Evolutionary conservation across 1,140 invertebrate genomes (phyloP).

Genomic region (Bombus haemorrhoidalis): DNA sequence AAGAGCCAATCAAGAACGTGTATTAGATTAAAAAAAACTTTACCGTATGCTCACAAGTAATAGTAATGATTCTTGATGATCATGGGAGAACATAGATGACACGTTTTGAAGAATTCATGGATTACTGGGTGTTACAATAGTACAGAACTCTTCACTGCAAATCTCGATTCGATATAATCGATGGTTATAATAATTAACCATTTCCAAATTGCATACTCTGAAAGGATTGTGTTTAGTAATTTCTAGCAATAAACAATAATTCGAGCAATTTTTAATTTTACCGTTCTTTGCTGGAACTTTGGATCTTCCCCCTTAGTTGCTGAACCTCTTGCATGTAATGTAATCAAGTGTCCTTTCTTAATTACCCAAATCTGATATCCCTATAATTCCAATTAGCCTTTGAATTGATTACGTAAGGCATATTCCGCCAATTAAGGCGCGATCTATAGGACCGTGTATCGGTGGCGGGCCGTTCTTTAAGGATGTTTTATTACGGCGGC

Average conservation of each 20-base stretch:
- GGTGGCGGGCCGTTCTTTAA: slow-evolving; percentile 12
- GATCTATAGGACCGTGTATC: slow-evolving; percentile 9
- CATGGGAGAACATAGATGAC: not conserved
- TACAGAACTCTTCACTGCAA: not conserved
- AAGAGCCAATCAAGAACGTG: no score
- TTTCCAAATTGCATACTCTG: not conserved
- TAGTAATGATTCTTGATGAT: no score
- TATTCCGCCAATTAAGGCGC: slow-evolving; percentile 53
- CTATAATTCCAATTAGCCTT: slow-evolving; percentile 68
- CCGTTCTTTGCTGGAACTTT: not conserved
- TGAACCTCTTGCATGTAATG: slow-evolving; percentile 45
- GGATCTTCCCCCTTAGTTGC: slow-evolving; percentile 52
- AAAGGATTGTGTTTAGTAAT: slow-evolving; percentile 1
- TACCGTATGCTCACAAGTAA: no score
- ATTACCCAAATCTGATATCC: slow-evolving; percentile 66
- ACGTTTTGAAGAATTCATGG: no score
- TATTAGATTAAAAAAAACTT: no score
- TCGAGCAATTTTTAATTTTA: slow-evolving; percentile 16
- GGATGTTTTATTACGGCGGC: slow-evolving; percentile 39
- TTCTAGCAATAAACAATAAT: slow-evolving; percentile 51
- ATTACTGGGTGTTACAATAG: no score
- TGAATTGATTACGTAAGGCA: slow-evolving; percentile 55
- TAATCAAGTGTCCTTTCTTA: slow-evolving; percentile 57
- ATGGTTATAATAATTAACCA: slow-evolving; percentile 47
- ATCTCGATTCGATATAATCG: not conserved